Percentiles rank a stretch among this genome's conserved stretches.
These are phyloP conservation scores for Athene cunicularia DNA, from an alignment of 2,113 vertebrate species.

Conservation along the genomic window DNA sequence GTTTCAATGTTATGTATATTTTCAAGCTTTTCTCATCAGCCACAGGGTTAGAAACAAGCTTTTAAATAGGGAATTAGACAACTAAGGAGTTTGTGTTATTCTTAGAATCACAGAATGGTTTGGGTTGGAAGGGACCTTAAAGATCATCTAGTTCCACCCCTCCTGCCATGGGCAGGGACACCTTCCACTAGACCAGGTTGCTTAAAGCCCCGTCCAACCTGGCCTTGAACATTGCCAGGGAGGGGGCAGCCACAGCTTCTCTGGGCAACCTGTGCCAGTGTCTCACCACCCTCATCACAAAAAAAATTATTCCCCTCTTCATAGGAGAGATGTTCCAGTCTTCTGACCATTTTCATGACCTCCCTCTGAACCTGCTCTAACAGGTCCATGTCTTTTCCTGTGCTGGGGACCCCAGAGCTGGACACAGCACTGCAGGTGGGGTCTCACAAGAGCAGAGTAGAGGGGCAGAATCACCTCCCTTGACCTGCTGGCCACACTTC, in stretches of 20 bases:
- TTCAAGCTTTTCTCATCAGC: background rate
- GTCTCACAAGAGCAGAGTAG: background rate
- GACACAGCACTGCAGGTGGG: accelerated
- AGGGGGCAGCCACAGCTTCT: background rate
- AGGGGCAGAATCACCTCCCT: background rate
- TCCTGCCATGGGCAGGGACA: background rate
- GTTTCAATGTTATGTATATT: background rate
- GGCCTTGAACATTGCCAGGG: background rate
- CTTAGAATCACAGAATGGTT: background rate
- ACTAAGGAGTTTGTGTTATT: background rate
- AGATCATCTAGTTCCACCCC: background rate
- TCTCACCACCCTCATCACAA: background rate
- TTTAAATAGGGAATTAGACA: background rate
- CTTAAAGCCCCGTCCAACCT: background rate
- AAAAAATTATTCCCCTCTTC: background rate
- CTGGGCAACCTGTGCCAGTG: background rate
- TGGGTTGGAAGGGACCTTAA: background rate
- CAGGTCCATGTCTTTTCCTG: background rate
- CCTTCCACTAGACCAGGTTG: background rate
- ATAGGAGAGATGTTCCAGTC: background rate
- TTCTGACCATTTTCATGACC: background rate
- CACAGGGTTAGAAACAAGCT: background rate
- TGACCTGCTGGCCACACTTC: accelerated
- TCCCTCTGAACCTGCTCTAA: background rate
- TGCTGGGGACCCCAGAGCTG: background rate